Percentiles rank a stretch among this genome's conserved stretches.
Evolutionary conservation across 2,113 vertebrate species (phyloP).

Genomic region (Boulengeromyrus knoepffleri): DNA sequence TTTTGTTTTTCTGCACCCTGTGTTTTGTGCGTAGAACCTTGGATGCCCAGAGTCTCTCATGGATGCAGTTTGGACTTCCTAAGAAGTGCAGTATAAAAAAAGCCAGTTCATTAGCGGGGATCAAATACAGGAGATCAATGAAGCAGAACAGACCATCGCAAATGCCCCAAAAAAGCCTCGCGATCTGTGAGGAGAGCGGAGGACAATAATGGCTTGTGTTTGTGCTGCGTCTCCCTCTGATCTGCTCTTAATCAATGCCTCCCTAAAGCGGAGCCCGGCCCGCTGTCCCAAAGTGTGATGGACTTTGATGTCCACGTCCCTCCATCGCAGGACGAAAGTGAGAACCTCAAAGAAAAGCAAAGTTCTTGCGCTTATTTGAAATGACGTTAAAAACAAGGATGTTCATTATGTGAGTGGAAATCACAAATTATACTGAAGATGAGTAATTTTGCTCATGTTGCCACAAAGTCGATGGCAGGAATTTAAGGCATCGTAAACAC

Average conservation of each 20-base stretch:
- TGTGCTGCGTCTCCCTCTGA: not conserved
- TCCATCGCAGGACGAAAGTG: not conserved
- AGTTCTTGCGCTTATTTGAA: not conserved
- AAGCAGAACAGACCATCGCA: not conserved
- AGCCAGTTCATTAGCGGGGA: not conserved
- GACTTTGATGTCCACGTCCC: not conserved
- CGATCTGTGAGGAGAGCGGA: not conserved
- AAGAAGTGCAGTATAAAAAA: not conserved
- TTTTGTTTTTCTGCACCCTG: not conserved
- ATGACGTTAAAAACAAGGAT: not conserved
- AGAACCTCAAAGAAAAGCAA: constrained; percentile 5
- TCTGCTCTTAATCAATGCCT: constrained; percentile 14
- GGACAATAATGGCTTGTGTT: not conserved
- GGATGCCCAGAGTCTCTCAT: not conserved
- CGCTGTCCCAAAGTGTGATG: not conserved
- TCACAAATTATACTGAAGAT: not conserved
- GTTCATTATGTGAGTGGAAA: not conserved
- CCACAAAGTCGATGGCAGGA: not conserved
- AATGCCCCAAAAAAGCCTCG: not conserved
- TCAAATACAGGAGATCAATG: not conserved
- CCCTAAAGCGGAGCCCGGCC: not conserved
- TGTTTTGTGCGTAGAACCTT: not conserved
- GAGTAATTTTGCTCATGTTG: not conserved
- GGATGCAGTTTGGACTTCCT: not conserved
- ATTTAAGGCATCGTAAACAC: not conserved